Conservation (phyloP, 2,888 invertebrate genomes). For the Metallyticus violacea region DNA sequence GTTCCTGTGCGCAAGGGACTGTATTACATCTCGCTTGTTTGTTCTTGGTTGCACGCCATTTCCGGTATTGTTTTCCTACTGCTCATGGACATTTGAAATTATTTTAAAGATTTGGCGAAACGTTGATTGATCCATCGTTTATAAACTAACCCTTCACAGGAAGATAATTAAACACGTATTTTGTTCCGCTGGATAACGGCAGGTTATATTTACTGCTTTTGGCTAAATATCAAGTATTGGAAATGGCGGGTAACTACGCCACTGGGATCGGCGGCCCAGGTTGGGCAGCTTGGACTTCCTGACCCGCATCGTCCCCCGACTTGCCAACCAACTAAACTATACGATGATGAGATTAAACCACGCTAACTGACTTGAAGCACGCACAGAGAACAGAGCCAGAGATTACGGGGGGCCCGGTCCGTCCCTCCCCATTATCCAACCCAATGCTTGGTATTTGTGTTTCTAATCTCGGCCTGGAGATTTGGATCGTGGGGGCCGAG, state of each 20-base stretch:
- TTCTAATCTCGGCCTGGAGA: constrained; percentile 16
- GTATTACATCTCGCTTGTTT: too few relatives aligned
- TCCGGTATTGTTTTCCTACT: too few relatives aligned
- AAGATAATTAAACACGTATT: too few relatives aligned
- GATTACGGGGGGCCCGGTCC: background rate
- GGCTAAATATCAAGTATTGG: background rate
- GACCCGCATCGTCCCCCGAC: constrained; percentile 1
- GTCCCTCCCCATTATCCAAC: background rate
- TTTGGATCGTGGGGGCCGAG: background rate
- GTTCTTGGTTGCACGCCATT: too few relatives aligned
- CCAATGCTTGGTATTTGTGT: constrained; percentile 11
- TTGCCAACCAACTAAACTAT: background rate
- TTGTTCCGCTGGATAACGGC: too few relatives aligned
- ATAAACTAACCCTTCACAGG: too few relatives aligned
- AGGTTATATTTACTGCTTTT: too few relatives aligned
- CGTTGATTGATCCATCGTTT: too few relatives aligned
- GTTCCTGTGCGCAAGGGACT: too few relatives aligned
- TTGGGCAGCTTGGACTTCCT: constrained; percentile 7
- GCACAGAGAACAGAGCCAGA: background rate
- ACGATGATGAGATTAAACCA: constrained; percentile 25
- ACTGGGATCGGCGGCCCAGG: background rate
- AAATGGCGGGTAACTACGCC: background rate
- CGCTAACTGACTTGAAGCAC: constrained; percentile 24
- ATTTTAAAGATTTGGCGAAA: too few relatives aligned
- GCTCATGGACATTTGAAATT: too few relatives aligned